Conservation (phyloP, 2,888 invertebrate genomes). For the Acleris laterana region DNA sequence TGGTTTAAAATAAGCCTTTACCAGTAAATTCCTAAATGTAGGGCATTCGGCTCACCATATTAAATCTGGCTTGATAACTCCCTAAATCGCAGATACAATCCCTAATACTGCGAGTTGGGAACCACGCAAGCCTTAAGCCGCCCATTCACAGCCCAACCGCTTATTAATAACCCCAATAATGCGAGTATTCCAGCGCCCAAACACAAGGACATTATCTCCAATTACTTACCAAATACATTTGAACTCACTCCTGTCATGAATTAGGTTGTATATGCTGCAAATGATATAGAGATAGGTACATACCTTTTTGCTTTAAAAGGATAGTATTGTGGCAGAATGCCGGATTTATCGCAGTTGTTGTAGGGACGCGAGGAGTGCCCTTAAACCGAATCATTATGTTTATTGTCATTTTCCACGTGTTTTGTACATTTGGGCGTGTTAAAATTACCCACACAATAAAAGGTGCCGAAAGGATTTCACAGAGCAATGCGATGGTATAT, state of each 20-base stretch:
- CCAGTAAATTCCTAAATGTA: neutral
- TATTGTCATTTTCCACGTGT: constrained; percentile 12
- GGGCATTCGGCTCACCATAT: neutral
- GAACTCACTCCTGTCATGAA: no score
- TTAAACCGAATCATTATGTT: constrained; percentile 1
- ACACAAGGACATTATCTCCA: no score
- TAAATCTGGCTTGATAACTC: constrained; percentile 9
- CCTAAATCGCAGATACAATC: constrained; percentile 11
- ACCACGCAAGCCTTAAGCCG: constrained; percentile 15
- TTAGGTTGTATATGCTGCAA: no score
- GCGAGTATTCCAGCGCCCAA: constrained; percentile 23
- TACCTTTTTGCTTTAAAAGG: no score
- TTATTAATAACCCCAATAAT: constrained; percentile 59
- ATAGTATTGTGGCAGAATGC: constrained; percentile 50
- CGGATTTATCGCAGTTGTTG: constrained; percentile 59
- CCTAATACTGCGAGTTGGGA: constrained; percentile 1
- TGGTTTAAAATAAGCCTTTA: no score
- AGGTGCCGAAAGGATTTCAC: no score
- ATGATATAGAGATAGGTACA: no score
- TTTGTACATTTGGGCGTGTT: neutral
- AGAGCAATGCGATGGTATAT: no score
- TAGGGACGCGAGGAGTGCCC: constrained; percentile 20
- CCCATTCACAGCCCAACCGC: constrained; percentile 50
- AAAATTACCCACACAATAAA: no score
- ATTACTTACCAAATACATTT: no score